These are phyloP conservation scores for Xylota sylvarum DNA, from an alignment of 2,888 invertebrate genomes.

Conservation along the genomic window DNA sequence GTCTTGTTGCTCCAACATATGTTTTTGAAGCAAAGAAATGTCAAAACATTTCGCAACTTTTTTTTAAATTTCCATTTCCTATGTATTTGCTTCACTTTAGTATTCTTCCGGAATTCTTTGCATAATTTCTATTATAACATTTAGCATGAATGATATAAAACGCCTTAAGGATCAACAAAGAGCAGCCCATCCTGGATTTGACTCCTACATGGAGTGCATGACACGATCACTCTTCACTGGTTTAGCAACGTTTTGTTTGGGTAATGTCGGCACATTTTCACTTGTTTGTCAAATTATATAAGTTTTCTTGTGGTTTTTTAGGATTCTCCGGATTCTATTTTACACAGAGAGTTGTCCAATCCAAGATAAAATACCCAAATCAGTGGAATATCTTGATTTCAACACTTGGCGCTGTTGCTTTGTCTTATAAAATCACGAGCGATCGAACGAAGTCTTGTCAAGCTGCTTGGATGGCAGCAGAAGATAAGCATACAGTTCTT, in stretches of 20 bases:
- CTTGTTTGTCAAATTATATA: conserved; percentile 60
- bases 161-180: conserved; percentile 84
- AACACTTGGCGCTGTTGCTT: conserved; percentile 81
- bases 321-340: conserved; percentile 85
- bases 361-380: conserved; percentile 82
- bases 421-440: conserved; percentile 84
- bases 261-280: conserved; percentile 78
- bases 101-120: neutral
- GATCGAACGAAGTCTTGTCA: conserved; percentile 84
- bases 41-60: conserved; percentile 37
- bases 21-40: neutral
- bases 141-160: conserved; percentile 85
- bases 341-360: conserved; percentile 83
- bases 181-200: conserved; percentile 85
- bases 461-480: conserved; percentile 85
- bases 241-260: conserved; percentile 84
- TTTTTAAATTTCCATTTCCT: neutral
- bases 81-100: neutral
- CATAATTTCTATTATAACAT: neutral
- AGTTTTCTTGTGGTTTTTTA: conserved; percentile 72
- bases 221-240: conserved; percentile 85
- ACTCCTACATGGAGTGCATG: conserved; percentile 85
- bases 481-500: conserved; percentile 84
- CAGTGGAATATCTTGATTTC: conserved; percentile 84
- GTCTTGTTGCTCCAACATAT: too few species aligned